Evolutionary conservation across 2,888 invertebrate genomes (phyloP).

Genomic region (Cephus nigrinus): DNA sequence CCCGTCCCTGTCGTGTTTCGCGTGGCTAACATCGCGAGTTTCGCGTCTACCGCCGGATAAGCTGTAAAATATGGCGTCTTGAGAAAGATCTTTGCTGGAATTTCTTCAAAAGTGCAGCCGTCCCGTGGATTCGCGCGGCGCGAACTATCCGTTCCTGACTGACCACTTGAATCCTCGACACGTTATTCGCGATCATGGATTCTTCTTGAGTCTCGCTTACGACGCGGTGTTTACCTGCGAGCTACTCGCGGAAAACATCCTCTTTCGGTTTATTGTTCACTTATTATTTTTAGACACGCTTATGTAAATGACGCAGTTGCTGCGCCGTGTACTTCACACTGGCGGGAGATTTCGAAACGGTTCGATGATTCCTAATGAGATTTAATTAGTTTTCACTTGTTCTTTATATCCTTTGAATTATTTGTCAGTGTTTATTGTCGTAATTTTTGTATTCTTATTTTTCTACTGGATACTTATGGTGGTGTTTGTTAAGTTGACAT

Average conservation of each 20-base stretch:
- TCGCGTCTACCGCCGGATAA: constrained; percentile 44
- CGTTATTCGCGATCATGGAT: neutral
- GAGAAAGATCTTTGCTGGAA: constrained; percentile 57
- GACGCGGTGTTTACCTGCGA: constrained; percentile 18
- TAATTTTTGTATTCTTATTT: neutral
- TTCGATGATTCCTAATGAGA: constrained; percentile 3
- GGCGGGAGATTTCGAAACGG: constrained; percentile 47
- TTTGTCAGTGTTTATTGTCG: neutral
- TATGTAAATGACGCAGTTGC: constrained; percentile 61
- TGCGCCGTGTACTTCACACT: constrained; percentile 29
- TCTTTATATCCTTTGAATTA: neutral
- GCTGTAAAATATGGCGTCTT: constrained; percentile 55
- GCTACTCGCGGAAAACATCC: constrained; percentile 10
- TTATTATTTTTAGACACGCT: constrained; percentile 58
- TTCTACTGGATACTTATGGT: neutral
- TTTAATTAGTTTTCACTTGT: neutral
- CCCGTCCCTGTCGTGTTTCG: constrained; percentile 36
- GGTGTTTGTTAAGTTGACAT: neutral
- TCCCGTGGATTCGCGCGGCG: neutral
- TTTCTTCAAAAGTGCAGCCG: constrained; percentile 62
- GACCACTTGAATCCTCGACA: neutral
- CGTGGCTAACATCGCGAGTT: constrained; percentile 26
- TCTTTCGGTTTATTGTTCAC: constrained; percentile 44
- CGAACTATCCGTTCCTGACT: neutral
- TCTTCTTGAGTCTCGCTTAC: neutral